phyloP scores from a whole-genome alignment of 2,113 vertebrate species.

The Anarrhichthys ocellatus region DNA sequence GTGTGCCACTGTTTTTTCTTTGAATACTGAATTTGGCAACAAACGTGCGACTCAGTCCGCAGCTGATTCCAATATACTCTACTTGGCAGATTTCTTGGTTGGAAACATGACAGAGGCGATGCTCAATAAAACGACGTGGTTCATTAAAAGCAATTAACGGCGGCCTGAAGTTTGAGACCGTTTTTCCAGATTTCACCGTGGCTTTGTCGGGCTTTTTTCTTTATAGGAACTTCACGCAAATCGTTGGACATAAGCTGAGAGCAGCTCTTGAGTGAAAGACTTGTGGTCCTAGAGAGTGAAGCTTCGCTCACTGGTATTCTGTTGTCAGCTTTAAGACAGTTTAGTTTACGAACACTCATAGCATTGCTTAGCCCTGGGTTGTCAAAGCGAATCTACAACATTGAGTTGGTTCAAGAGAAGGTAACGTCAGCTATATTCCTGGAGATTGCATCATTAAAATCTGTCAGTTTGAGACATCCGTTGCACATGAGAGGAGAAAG shows the following conservation, averaged over 20 bases:
- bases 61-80: constrained; percentile 50
- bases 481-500: constrained; percentile 43
- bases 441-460: constrained; percentile 55
- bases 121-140: constrained; percentile 58
- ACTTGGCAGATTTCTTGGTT: constrained; percentile 49
- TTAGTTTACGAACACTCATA: constrained; percentile 20
- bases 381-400: background rate
- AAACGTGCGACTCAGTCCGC: constrained; percentile 42
- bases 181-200: background rate
- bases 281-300: constrained; percentile 23
- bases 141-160: constrained; percentile 65
- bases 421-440: constrained; percentile 32
- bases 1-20: constrained; percentile 13
- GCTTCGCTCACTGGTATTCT: constrained; percentile 5
- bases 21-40: constrained; percentile 54
- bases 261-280: constrained; percentile 31
- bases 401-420: constrained; percentile 36
- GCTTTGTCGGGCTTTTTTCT: background rate
- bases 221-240: constrained; percentile 1
- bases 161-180: constrained; percentile 34
- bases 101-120: constrained; percentile 50
- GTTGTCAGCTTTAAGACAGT: constrained; percentile 21
- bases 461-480: constrained; percentile 44
- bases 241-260: background rate
- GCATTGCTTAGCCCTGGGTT: background rate